Base-by-base conservation (phyloP, 2,888 invertebrate genomes). In the Allacma fusca region DNA sequence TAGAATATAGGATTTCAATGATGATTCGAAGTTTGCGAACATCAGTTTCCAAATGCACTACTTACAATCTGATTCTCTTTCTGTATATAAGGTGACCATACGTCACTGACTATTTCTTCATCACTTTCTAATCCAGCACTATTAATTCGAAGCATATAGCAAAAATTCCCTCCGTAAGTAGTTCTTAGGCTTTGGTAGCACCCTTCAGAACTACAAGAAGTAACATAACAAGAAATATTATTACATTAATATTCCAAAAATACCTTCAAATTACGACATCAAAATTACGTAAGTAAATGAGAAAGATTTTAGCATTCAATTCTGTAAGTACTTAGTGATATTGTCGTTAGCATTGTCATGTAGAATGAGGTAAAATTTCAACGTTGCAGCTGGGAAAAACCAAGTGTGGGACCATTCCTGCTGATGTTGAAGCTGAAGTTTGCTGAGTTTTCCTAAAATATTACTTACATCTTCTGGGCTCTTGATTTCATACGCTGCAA, bases 81-180 rank as follows among this genome's bases (percentile, higher is more conserved):
- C 16, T 75, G 69, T 16, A 70, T 59, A 57, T 76, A 69, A 26
- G 44, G 65, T 13, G 74, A 43, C 81, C 81, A 82, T 24, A 80
- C 78, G 73, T 80, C 78, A 43, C 76, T 75, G 24, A 67, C 70
- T 69, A 76, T 69, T 13, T 75, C 44, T 24, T 79, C 77, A 16
- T 78, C 78, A 13, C 19, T 59, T 19, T 44, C 75, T 23, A n/a
- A 28, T 44, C 28, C 44, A 75, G 26, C 23, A 67, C 73, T 77
- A 88, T 98, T 98, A 81, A 97, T 92, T 86, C 92, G 91, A 77
- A 98, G 88, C 85, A 98, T 89, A 86, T 97, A 96, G 87, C 97
- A 97, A 86, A 93, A 93, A 84, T 91, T 90, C 50, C 91, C 90
- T 16, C 97, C 97, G 88, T 95, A 98, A 19, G 92, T 91, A 73